Evolutionary conservation across 2,113 vertebrate genomes (phyloP).

Genomic region (Xenus cinereus): DNA sequence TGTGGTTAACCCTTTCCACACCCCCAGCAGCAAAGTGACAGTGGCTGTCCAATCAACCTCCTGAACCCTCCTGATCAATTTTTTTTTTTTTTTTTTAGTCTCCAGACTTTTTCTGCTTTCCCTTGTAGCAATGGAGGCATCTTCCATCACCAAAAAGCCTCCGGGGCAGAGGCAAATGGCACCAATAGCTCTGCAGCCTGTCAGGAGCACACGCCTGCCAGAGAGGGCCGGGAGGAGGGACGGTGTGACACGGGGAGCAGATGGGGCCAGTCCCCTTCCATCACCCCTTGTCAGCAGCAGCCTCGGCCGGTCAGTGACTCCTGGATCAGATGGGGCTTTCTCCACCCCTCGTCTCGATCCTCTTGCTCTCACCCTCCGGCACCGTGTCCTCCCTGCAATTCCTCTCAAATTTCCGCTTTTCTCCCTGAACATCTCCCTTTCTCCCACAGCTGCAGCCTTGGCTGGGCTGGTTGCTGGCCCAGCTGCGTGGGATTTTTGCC

Average conservation of each 20-base stretch:
- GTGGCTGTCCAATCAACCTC: accelerated
- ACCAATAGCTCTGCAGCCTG: neutral
- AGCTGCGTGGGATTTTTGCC: neutral
- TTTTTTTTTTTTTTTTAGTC: neutral
- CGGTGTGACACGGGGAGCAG: neutral
- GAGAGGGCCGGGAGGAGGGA: neutral
- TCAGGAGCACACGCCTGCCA: neutral
- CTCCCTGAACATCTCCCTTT: neutral
- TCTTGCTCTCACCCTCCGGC: neutral
- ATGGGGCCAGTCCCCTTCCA: neutral
- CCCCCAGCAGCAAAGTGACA: neutral
- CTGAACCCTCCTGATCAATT: neutral
- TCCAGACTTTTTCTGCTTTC: neutral
- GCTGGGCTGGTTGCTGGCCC: neutral
- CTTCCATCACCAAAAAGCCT: neutral
- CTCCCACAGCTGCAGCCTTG: neutral
- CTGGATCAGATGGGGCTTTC: neutral
- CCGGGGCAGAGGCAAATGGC: neutral
- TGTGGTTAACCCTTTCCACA: neutral
- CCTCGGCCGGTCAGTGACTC: accelerated
- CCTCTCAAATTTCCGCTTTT: neutral
- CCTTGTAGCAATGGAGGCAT: neutral
- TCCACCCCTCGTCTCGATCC: neutral
- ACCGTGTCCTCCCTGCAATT: neutral
- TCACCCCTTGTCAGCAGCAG: neutral